phyloP scores from a whole-genome alignment of 2,113 vertebrate species.

The Illadopsis cleaveri region DNA sequence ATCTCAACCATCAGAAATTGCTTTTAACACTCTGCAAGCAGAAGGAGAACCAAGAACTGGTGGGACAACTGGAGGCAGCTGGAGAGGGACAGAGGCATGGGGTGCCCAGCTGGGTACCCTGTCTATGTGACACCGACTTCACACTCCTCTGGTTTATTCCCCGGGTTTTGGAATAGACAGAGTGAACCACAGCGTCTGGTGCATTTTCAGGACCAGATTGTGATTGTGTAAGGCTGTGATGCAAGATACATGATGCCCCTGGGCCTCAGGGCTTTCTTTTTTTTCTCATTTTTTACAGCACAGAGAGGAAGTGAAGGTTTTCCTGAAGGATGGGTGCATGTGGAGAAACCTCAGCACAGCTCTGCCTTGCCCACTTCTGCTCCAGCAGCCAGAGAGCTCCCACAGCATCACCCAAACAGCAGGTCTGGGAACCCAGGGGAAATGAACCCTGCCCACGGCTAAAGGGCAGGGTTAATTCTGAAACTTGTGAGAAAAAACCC shows the following conservation, averaged over 20 bases:
- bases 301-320: neutral
- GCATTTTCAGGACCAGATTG: neutral
- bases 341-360: neutral
- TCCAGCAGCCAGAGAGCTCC: neutral
- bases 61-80: neutral
- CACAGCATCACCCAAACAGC: neutral
- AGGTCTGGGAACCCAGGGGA: fast-evolving
- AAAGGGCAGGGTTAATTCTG: neutral
- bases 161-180: neutral
- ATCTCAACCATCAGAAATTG: neutral
- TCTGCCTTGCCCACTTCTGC: neutral
- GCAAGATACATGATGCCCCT: fast-evolving
- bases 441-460: neutral
- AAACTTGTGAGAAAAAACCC: neutral
- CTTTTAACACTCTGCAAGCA: neutral
- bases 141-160: neutral
- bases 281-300: neutral
- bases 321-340: neutral
- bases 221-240: neutral
- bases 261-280: neutral
- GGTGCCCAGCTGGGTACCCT: neutral
- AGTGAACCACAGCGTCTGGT: fast-evolving
- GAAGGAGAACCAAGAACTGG: neutral
- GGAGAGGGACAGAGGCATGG: fast-evolving
- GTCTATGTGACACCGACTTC: fast-evolving